A percentile compares a stretch with the other conserved stretches of the same genome.
phyloP scores from a whole-genome alignment of 2,888 invertebrate genomes.

The Crocallis elinguaria region DNA sequence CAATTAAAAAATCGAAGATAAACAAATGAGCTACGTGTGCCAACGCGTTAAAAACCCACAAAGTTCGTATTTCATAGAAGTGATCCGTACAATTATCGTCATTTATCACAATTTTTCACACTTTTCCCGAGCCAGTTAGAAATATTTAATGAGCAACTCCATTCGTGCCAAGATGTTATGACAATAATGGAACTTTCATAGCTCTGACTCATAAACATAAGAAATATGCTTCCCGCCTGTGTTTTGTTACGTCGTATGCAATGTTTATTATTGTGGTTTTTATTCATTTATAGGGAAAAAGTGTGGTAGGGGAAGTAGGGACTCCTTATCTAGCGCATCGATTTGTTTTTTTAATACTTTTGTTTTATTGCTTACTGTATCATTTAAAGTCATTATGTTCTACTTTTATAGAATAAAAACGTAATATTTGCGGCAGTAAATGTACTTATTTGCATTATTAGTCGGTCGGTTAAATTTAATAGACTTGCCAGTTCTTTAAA shows the following conservation, averaged over 20 bases:
- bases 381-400: neutral
- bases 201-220: slow-evolving; percentile 52
- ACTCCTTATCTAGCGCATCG: slow-evolving; percentile 3
- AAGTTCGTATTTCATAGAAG: slow-evolving; percentile 36
- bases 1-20: neutral
- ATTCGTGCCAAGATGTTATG: slow-evolving; percentile 58
- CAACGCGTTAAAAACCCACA: slow-evolving; percentile 18
- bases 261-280: slow-evolving; percentile 31
- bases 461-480: slow-evolving; percentile 4
- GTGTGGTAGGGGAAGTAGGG: neutral
- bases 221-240: slow-evolving; percentile 42
- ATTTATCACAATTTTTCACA: slow-evolving; percentile 38
- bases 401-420: neutral
- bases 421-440: neutral
- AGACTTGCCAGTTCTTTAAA: neutral
- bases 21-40: neutral
- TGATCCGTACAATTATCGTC: slow-evolving; percentile 35
- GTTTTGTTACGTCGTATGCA: slow-evolving; percentile 21
- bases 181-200: slow-evolving; percentile 61
- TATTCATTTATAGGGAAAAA: slow-evolving; percentile 17
- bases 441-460: neutral
- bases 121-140: slow-evolving; percentile 35
- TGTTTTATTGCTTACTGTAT: slow-evolving; percentile 2
- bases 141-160: slow-evolving; percentile 38
- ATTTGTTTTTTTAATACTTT: neutral